Conservation (phyloP, 2,113 vertebrate species). For the Nesospiza acunhae region DNA sequence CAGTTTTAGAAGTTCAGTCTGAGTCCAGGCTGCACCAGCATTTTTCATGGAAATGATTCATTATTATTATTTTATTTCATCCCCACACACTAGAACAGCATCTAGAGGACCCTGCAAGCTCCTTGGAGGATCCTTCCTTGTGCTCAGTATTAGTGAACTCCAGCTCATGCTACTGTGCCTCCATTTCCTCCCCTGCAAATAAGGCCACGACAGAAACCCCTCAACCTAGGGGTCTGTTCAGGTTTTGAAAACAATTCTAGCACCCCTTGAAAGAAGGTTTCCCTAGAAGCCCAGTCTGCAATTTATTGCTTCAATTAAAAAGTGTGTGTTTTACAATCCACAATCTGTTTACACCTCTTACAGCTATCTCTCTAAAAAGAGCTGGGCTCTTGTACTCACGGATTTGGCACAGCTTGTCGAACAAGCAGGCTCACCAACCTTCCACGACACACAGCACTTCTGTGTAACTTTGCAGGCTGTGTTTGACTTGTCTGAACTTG, state of each 20-base stretch:
- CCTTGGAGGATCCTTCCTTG: not conserved
- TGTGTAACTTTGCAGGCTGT: conserved; percentile 61
- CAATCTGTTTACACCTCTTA: not conserved
- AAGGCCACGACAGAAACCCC: not conserved
- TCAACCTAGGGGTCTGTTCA: not conserved
- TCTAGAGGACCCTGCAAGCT: not conserved
- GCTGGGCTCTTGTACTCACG: not conserved
- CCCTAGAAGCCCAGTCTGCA: not conserved
- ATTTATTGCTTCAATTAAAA: conserved; percentile 23
- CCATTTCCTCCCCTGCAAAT: not conserved
- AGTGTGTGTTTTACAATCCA: not conserved
- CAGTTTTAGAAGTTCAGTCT: not conserved
- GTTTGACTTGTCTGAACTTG: conserved; percentile 70
- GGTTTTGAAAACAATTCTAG: not conserved
- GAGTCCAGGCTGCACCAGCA: not conserved
- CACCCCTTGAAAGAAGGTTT: not conserved
- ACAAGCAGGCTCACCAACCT: conserved; percentile 15
- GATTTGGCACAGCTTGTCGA: not conserved
- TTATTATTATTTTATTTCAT: not conserved
- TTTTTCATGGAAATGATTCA: not conserved
- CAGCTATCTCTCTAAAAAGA: not conserved
- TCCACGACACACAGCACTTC: conserved; percentile 26
- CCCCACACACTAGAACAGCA: not conserved
- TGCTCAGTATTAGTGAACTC: not conserved
- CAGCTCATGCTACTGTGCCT: not conserved